A percentile compares a stretch with the other conserved stretches of the same genome.
phyloP scores from a whole-genome alignment of 2,113 vertebrate genomes.

The Deroptyus accipitrinus region DNA sequence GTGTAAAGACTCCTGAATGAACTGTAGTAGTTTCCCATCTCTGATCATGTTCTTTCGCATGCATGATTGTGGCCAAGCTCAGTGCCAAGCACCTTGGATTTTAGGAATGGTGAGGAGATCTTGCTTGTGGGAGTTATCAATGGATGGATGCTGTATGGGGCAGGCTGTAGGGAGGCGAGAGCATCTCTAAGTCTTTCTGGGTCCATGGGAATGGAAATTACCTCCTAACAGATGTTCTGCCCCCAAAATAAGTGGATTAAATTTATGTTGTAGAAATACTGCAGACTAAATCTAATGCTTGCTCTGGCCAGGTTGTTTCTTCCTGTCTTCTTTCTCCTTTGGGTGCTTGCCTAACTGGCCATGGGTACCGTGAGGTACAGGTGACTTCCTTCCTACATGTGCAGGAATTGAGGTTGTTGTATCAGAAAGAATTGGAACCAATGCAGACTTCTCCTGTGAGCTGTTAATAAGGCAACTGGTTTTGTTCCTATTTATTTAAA shows the following conservation, averaged over 20 bases:
- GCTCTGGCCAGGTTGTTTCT: background rate
- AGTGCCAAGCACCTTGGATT: background rate
- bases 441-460: background rate
- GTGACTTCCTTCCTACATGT: background rate
- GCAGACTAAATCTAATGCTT: background rate
- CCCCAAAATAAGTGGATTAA: background rate
- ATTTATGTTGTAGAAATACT: background rate
- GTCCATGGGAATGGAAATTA: background rate
- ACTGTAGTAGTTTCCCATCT: background rate
- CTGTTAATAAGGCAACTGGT: background rate
- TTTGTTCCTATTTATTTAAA: background rate
- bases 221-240: background rate
- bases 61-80: background rate
- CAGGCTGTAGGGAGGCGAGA: background rate
- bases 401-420: background rate
- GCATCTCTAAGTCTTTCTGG: background rate
- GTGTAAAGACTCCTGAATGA: accelerated
- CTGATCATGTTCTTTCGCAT: accelerated
- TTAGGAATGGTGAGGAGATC: background rate
- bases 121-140: background rate
- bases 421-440: background rate
- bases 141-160: background rate
- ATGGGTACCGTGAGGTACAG: background rate
- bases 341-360: background rate
- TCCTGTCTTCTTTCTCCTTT: background rate